Conservation (phyloP, 2,797 vertebrate genomes). For the Choloepus didactylus region DNA sequence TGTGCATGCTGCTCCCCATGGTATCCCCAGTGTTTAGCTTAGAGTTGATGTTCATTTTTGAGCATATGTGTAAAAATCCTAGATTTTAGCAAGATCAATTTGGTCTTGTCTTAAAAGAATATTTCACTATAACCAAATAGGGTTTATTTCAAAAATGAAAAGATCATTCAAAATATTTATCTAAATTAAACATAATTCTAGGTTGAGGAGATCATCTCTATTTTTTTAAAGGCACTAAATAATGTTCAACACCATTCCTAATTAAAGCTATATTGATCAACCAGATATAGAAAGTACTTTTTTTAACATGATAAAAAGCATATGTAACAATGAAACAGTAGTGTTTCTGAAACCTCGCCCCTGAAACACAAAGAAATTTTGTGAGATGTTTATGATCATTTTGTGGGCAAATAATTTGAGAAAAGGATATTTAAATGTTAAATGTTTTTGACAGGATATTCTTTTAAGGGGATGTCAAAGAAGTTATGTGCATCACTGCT, state of each 20-base stretch:
- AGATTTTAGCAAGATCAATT: not conserved
- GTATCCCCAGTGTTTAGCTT: not conserved
- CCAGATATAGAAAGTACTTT: not conserved
- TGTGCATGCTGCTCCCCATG: not conserved
- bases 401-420: not conserved
- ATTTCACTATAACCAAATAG: not conserved
- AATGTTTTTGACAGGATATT: not conserved
- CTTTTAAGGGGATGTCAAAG: not conserved
- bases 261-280: not conserved
- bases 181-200: not conserved
- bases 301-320: not conserved
- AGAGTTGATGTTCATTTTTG: not conserved
- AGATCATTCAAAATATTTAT: not conserved
- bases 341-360: not conserved
- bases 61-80: not conserved
- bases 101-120: not conserved
- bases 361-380: slow-evolving; percentile 1
- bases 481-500: not conserved
- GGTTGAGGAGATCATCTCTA: not conserved
- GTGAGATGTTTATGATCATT: not conserved
- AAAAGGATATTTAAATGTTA: slow-evolving; percentile 7
- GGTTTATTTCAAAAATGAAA: not conserved
- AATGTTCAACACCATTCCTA: not conserved
- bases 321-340: not conserved
- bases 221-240: not conserved